These are phyloP conservation scores for Mungos mungo DNA, from an alignment of 2,113 vertebrate genomes.

Conservation along the genomic window DNA sequence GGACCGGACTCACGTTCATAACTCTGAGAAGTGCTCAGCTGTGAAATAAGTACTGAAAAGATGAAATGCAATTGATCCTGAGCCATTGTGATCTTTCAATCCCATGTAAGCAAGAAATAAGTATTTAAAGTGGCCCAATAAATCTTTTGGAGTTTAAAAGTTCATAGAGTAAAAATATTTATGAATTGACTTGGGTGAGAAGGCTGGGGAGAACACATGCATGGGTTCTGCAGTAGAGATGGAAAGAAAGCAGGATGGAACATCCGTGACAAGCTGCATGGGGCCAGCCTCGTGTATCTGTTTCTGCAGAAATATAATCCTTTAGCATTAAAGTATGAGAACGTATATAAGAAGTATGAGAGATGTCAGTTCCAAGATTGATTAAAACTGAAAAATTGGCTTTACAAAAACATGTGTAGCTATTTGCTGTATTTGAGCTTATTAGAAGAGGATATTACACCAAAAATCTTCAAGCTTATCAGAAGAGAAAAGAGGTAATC, in stretches of 20 bases:
- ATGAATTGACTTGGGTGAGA: slow-evolving; percentile 3
- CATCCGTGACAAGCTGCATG: neutral
- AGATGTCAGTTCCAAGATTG: neutral
- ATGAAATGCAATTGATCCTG: slow-evolving; percentile 58
- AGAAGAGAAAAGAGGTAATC: neutral
- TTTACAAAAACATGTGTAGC: neutral
- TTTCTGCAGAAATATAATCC: neutral
- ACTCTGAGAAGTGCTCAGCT: slow-evolving; percentile 63
- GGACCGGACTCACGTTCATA: slow-evolving; percentile 18
- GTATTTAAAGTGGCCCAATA: slow-evolving; percentile 40
- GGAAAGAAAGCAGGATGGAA: neutral
- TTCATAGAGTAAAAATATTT: slow-evolving; percentile 49
- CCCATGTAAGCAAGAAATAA: slow-evolving; percentile 33
- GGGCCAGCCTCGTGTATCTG: neutral
- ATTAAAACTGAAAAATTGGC: neutral
- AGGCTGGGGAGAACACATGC: slow-evolving; percentile 16
- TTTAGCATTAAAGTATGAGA: neutral
- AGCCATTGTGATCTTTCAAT: slow-evolving; percentile 40
- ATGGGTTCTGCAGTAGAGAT: neutral
- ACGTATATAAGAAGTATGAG: neutral
- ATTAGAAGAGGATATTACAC: neutral
- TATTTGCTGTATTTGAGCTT: neutral
- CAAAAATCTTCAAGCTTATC: neutral
- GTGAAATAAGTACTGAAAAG: slow-evolving; percentile 60
- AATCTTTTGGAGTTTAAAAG: slow-evolving; percentile 47